A percentile compares a stretch with the other conserved stretches of the same genome.
Conservation (phyloP, 2,888 invertebrate species). For the Auanema freiburgensis region DNA sequence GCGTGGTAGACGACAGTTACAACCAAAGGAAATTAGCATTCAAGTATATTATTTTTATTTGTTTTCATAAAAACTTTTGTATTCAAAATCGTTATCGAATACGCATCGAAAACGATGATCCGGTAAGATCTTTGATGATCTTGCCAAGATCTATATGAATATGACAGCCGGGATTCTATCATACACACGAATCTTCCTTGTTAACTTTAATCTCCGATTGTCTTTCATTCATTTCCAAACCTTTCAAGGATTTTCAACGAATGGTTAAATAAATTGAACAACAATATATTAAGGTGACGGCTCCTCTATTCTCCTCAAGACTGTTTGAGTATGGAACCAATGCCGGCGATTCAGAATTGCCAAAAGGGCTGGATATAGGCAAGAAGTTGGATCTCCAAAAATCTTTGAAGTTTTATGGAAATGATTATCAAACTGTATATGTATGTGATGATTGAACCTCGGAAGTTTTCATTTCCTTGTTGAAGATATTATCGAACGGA, state of each 20-base stretch:
- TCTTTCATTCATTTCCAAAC: not conserved
- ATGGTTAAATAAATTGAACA: not conserved
- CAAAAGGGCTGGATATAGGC: slow-evolving; percentile 55
- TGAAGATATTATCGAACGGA: slow-evolving; percentile 60
- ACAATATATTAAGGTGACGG: slow-evolving; percentile 58
- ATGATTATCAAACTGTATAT: slow-evolving; percentile 49
- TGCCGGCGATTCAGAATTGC: slow-evolving; percentile 56
- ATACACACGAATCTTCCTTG: not conserved
- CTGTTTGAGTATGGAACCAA: slow-evolving; percentile 61
- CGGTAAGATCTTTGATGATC: too few relatives aligned
- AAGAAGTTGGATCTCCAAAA: slow-evolving; percentile 47
- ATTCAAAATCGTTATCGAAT: not conserved
- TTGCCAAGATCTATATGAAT: not conserved
- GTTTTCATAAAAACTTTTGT: not conserved
- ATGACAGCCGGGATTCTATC: not conserved
- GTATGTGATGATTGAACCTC: slow-evolving; percentile 34
- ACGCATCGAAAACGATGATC: too few relatives aligned
- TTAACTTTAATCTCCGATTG: not conserved
- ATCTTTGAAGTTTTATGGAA: slow-evolving; percentile 59
- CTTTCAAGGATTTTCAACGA: not conserved
- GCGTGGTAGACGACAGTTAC: slow-evolving; percentile 45
- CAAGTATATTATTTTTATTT: slow-evolving; percentile 36
- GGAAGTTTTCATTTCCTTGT: too few relatives aligned
- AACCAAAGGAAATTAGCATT: slow-evolving; percentile 60
- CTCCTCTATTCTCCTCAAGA: slow-evolving; percentile 63